Conservation (phyloP, 2,113 vertebrate genomes). For the Apaloderma vittatum region DNA sequence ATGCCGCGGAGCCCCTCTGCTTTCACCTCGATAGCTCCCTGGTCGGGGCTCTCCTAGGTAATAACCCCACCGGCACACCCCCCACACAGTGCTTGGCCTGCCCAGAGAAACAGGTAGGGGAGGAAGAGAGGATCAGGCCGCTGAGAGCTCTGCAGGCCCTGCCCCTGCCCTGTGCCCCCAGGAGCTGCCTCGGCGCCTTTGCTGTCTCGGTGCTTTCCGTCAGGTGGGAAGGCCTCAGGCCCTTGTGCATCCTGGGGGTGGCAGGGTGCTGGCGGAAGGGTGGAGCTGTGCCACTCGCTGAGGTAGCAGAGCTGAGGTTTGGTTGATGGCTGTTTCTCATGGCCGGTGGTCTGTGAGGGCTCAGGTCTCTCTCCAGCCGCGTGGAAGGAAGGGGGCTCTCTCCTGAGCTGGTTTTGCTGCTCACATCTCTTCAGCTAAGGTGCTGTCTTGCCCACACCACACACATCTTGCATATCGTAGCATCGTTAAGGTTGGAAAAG, state of each 20-base stretch:
- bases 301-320: fast-evolving
- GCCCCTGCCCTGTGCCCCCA: fast-evolving
- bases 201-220: fast-evolving
- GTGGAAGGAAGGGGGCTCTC: not conserved
- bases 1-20: constrained; percentile 45
- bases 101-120: not conserved
- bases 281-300: fast-evolving
- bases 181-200: fast-evolving
- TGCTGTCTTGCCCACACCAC: fast-evolving
- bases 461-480: not conserved
- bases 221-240: too few relatives aligned
- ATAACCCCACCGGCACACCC: not conserved
- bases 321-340: fast-evolving
- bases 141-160: not conserved
- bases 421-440: not conserved
- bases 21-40: constrained; percentile 78
- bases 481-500: too few relatives aligned
- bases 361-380: not conserved
- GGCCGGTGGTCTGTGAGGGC: not conserved
- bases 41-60: constrained; percentile 88
- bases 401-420: not conserved
- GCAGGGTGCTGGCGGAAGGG: not conserved
- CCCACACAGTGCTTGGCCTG: fast-evolving
- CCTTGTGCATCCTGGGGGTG: fast-evolving
- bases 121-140: fast-evolving